These are phyloP conservation scores for Panorpa germanica DNA, from an alignment of 2,888 invertebrate genomes.

Conservation along the genomic window DNA sequence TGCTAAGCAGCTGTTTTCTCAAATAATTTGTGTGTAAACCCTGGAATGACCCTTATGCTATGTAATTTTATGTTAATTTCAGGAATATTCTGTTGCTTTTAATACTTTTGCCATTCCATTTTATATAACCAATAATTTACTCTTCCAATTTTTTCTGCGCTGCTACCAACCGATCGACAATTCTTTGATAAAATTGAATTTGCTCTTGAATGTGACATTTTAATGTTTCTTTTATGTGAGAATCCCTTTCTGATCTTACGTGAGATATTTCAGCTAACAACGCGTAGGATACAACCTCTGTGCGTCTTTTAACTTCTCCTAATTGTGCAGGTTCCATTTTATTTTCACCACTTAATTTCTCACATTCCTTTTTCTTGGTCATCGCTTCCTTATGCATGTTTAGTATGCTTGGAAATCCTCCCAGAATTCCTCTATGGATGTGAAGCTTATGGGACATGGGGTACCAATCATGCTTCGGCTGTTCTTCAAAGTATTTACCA, in stretches of 20 bases:
- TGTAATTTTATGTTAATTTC: no score
- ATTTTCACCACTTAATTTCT: conserved; percentile 61
- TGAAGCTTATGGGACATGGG: conserved; percentile 80
- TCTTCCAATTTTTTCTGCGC: conserved; percentile 28
- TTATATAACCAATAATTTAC: no score
- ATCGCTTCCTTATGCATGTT: conserved; percentile 78
- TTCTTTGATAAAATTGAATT: conserved; percentile 77
- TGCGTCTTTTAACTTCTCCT: conserved; percentile 61
- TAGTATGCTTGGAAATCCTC: conserved; percentile 78
- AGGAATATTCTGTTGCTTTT: no score
- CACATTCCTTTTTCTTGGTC: conserved; percentile 78
- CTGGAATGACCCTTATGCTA: no score
- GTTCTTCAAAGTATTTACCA: conserved; percentile 76
- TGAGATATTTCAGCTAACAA: conserved; percentile 88
- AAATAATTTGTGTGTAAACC: no score
- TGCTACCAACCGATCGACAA: conserved; percentile 53
- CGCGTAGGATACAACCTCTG: conserved; percentile 84
- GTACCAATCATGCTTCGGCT: conserved; percentile 78
- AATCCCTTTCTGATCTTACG: conserved; percentile 72
- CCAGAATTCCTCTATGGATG: conserved; percentile 84
- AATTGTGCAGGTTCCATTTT: conserved; percentile 69
- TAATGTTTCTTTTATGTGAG: conserved; percentile 72
- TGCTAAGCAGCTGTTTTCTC: no score
- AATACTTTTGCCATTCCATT: no score
- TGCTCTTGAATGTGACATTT: conserved; percentile 74